Conservation (phyloP, 2,797 vertebrate species). For the Enteromius unitaeniatus region DNA sequence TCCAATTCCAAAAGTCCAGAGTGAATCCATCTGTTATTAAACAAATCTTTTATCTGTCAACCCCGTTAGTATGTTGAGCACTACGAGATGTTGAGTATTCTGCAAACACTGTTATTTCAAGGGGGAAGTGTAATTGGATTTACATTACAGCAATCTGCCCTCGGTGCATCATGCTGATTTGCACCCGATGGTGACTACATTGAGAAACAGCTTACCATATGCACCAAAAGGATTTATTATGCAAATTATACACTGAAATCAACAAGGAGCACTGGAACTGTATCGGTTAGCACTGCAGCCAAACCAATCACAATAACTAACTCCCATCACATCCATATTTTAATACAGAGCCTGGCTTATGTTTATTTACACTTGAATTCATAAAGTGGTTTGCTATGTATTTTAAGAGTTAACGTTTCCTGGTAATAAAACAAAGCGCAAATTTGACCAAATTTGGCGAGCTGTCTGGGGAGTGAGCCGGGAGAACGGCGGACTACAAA, state of each 20-base stretch:
- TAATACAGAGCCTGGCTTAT: neutral
- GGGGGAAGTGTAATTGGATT: constrained; percentile 67
- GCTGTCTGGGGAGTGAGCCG: no score
- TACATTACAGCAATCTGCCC: constrained; percentile 63
- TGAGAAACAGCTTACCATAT: constrained; percentile 69
- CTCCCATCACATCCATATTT: constrained; percentile 35
- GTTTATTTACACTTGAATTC: constrained; percentile 23
- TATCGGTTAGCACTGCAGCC: constrained; percentile 64
- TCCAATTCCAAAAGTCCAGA: constrained; percentile 35
- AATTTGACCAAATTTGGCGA: no score
- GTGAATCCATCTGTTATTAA: constrained; percentile 51
- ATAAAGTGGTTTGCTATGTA: neutral
- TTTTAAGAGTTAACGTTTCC: no score
- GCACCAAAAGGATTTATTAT: constrained; percentile 76
- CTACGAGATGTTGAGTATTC: constrained; percentile 43
- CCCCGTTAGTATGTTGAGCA: constrained; percentile 38
- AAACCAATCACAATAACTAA: constrained; percentile 41
- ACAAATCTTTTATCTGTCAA: constrained; percentile 53
- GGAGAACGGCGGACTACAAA: no score
- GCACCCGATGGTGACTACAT: constrained; percentile 69
- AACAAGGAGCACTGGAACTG: constrained; percentile 67
- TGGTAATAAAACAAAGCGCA: no score
- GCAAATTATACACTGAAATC: constrained; percentile 79
- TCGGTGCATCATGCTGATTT: constrained; percentile 68
- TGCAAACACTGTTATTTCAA: constrained; percentile 62